Percentiles rank a stretch among this genome's conserved stretches.
phyloP scores from a whole-genome alignment of 1,140 invertebrate genomes.

The Dinoponera quadriceps region DNA sequence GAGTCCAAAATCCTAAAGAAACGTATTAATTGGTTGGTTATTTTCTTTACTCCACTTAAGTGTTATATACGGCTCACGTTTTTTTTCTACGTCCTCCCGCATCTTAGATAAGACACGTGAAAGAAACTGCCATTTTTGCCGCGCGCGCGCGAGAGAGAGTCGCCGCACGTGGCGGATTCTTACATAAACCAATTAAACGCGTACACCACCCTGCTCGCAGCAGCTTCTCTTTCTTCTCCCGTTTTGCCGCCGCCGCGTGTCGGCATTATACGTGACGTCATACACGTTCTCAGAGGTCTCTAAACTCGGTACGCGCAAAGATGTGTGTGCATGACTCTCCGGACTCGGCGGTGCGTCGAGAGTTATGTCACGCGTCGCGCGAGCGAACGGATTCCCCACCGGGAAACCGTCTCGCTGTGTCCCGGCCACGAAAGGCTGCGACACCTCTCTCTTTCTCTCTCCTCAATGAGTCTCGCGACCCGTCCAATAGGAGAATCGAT shows the following conservation, averaged over 20 bases:
- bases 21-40: too few relatives aligned
- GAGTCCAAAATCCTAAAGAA: too few relatives aligned
- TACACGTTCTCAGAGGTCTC: constrained; percentile 27
- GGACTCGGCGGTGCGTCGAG: not conserved
- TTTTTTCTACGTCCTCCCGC: too few relatives aligned
- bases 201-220: not conserved
- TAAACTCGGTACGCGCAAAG: constrained; percentile 33
- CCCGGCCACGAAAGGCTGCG: not conserved
- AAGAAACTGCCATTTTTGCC: too few relatives aligned
- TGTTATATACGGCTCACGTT: too few relatives aligned
- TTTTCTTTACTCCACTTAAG: too few relatives aligned
- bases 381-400: not conserved
- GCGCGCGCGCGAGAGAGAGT: too few relatives aligned
- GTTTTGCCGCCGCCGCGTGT: not conserved
- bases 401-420: not conserved
- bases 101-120: too few relatives aligned
- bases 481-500: too few relatives aligned
- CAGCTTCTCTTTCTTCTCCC: not conserved
- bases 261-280: constrained; percentile 19
- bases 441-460: too few relatives aligned
- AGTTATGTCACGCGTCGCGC: constrained; percentile 39
- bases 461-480: too few relatives aligned
- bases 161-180: not conserved
- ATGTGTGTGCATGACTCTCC: constrained; percentile 4
- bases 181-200: constrained; percentile 1